Percentiles rank a stretch among this genome's conserved stretches.
phyloP scores from a whole-genome alignment of 64 coral and sea anemone genomes.

The Montipora cactus region DNA sequence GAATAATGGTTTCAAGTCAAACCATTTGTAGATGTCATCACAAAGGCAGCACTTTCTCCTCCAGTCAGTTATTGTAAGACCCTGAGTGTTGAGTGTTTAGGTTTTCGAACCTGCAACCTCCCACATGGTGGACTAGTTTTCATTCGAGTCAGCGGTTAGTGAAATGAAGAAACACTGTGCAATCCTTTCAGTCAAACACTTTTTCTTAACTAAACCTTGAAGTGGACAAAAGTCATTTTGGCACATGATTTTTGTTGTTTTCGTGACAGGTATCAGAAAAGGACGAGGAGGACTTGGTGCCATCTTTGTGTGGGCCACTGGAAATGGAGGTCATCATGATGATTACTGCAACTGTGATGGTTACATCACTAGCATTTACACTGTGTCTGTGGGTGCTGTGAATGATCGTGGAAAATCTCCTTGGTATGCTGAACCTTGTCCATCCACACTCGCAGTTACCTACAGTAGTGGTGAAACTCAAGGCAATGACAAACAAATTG shows the following conservation, averaged over 20 bases:
- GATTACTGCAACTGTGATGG: slow-evolving; percentile 99
- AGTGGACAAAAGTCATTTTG: too few species aligned
- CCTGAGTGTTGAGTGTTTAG: too few species aligned
- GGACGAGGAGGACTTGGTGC: slow-evolving; percentile 89
- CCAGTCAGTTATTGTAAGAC: too few species aligned
- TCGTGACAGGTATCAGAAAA: slow-evolving; percentile 79
- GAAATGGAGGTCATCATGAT: slow-evolving; percentile 89
- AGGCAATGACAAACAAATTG: slow-evolving; percentile 84
- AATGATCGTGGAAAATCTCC: slow-evolving; percentile 98
- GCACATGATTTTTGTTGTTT: not conserved
- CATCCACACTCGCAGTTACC: slow-evolving; percentile 94
- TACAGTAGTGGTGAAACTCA: slow-evolving; percentile 91
- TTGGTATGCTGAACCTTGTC: slow-evolving; percentile 97
- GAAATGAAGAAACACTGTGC: too few species aligned
- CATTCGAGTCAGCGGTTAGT: too few species aligned
- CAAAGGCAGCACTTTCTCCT: too few species aligned
- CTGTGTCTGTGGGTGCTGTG: slow-evolving; percentile 94
- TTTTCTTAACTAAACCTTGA: too few species aligned
- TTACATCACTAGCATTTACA: slow-evolving; percentile 98
- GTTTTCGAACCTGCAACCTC: too few species aligned
- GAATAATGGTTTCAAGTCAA: too few species aligned
- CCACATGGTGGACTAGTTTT: too few species aligned
- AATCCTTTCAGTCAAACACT: too few species aligned
- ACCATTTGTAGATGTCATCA: too few species aligned
- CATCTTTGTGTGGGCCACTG: slow-evolving; percentile 99